These are phyloP conservation scores for Bufotes viridis DNA, from an alignment of 2,797 vertebrate genomes.

Conservation along the genomic window DNA sequence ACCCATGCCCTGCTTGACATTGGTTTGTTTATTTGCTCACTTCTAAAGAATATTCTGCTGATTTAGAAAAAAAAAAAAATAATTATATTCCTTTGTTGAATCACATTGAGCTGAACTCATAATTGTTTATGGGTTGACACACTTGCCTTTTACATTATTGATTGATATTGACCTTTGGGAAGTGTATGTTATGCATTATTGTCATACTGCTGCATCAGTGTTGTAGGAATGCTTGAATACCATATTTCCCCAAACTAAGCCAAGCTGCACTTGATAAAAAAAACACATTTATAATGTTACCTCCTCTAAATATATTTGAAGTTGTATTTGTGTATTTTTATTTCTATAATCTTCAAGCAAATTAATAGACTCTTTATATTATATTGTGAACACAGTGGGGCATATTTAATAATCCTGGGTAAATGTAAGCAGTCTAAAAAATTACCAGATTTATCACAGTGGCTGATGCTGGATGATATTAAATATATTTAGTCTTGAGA, in stretches of 20 bases:
- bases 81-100: conserved; percentile 3
- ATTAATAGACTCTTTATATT: not conserved
- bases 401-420: too few relatives aligned
- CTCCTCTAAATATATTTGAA: not conserved
- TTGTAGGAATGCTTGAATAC: not conserved
- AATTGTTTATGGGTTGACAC: conserved; percentile 28
- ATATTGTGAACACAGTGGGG: not conserved
- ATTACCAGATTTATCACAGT: too few relatives aligned
- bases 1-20: not conserved
- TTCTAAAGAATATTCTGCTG: not conserved
- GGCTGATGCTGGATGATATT: too few relatives aligned
- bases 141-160: conserved; percentile 38
- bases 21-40: not conserved
- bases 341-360: not conserved
- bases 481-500: too few relatives aligned
- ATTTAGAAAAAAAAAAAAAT: not conserved
- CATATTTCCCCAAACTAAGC: too few relatives aligned
- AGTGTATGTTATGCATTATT: conserved; percentile 34
- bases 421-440: too few relatives aligned
- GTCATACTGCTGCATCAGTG: conserved; percentile 26
- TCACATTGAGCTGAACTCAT: conserved; percentile 8
- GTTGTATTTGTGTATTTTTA: not conserved
- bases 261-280: not conserved
- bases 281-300: not conserved
- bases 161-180: conserved; percentile 41